phyloP scores from a whole-genome alignment of 2,113 vertebrate genomes.

The Serinus canaria region DNA sequence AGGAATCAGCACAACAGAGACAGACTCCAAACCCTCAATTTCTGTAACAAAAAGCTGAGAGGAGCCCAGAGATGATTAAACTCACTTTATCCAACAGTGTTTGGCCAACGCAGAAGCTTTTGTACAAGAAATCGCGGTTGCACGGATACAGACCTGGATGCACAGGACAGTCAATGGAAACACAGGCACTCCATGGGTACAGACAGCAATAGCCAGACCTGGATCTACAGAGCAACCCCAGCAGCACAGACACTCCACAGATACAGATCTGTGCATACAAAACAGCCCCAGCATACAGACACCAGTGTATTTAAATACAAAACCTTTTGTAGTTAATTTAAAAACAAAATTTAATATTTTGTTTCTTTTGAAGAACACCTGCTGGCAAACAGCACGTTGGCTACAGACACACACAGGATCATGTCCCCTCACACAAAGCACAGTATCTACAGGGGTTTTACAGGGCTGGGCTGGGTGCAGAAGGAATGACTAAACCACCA shows the following conservation, averaged over 20 bases:
- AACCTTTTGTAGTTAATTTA: neutral
- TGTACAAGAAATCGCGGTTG: neutral
- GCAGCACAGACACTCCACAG: neutral
- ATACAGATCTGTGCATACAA: neutral
- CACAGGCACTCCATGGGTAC: neutral
- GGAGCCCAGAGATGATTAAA: neutral
- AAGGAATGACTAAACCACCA: neutral
- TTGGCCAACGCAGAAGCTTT: neutral
- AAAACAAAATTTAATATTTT: neutral
- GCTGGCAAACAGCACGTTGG: neutral
- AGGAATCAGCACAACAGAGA: neutral
- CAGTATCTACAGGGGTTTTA: neutral
- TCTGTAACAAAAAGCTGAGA: neutral
- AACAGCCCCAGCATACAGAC: neutral
- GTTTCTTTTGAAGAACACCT: neutral
- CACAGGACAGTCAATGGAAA: neutral
- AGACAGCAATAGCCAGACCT: neutral
- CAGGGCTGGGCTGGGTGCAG: neutral
- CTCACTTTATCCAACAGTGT: neutral
- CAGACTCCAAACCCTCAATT: neutral
- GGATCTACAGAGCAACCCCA: neutral
- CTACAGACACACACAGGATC: neutral
- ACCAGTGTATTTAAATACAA: neutral
- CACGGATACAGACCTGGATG: accelerated
- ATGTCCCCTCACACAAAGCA: neutral